A percentile compares a stretch with the other conserved stretches of the same genome.
Conservation (phyloP, 2,888 invertebrate species). For the Philaethria dido region DNA sequence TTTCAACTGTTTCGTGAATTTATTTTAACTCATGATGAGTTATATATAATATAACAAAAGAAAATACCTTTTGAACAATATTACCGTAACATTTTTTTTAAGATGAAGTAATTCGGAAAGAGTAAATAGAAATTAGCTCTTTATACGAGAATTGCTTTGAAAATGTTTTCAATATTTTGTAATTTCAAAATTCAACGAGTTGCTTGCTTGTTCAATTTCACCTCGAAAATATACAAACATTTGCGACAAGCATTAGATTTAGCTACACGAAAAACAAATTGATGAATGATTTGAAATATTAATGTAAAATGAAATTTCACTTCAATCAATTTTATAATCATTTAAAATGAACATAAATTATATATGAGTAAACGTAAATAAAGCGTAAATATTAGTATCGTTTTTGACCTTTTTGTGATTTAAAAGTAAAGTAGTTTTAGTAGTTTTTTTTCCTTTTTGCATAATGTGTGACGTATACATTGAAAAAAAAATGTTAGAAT, state of each 20-base stretch:
- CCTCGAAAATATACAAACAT: background rate
- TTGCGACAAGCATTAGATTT: conserved; percentile 1
- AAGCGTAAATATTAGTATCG: no score
- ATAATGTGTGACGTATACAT: no score
- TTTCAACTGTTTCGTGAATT: background rate
- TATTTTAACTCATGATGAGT: background rate
- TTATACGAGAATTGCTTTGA: background rate
- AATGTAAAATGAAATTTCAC: no score
- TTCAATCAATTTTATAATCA: no score
- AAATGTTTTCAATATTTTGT: conserved; percentile 8
- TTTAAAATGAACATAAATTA: no score
- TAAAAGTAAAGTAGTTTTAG: no score
- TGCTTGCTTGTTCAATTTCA: background rate
- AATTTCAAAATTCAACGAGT: conserved; percentile 9
- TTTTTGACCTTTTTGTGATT: no score
- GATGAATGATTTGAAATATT: background rate
- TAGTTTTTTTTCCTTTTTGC: no score
- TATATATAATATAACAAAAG: conserved; percentile 11
- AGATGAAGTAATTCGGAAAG: background rate
- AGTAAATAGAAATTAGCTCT: background rate
- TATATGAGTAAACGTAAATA: no score
- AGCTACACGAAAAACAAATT: background rate
- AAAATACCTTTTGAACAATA: background rate
- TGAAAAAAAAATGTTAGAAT: background rate
- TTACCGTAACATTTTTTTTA: background rate